Evolutionary conservation across 1,140 invertebrate species (phyloP).

Genomic region (Tetranychus cinnabarinus): DNA sequence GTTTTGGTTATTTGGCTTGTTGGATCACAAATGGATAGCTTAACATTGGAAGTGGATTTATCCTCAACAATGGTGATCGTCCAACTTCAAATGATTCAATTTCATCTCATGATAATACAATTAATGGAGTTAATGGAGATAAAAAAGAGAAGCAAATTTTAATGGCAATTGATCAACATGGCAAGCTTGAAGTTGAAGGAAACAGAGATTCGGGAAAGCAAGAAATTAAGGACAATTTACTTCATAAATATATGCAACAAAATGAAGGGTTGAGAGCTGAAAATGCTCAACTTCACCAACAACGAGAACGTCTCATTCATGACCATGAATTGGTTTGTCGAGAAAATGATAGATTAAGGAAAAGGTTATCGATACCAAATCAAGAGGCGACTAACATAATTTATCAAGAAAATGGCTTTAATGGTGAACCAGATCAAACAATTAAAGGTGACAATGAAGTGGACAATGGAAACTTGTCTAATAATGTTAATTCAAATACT

Average conservation of each 20-base stretch:
- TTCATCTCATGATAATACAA: neutral
- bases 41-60: conserved; percentile 15
- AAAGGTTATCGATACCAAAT: conserved; percentile 32
- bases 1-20: no score
- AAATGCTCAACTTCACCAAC: conserved; percentile 56
- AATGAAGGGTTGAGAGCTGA: conserved; percentile 47
- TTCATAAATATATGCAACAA: conserved; percentile 38
- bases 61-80: conserved; percentile 10
- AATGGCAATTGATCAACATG: no score
- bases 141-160: neutral
- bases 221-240: conserved; percentile 15
- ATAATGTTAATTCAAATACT: neutral
- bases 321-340: conserved; percentile 70
- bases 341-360: conserved; percentile 64
- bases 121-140: neutral
- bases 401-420: neutral
- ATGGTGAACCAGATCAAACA: neutral
- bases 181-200: no score
- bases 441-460: no score
- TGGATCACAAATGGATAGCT: conserved; percentile 3
- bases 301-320: conserved; percentile 47
- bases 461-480: no score
- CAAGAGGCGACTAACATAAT: no score
- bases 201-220: neutral
- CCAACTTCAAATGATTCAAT: neutral